phyloP scores from a whole-genome alignment of 1,140 invertebrate genomes.

The Caerostris extrusa region DNA sequence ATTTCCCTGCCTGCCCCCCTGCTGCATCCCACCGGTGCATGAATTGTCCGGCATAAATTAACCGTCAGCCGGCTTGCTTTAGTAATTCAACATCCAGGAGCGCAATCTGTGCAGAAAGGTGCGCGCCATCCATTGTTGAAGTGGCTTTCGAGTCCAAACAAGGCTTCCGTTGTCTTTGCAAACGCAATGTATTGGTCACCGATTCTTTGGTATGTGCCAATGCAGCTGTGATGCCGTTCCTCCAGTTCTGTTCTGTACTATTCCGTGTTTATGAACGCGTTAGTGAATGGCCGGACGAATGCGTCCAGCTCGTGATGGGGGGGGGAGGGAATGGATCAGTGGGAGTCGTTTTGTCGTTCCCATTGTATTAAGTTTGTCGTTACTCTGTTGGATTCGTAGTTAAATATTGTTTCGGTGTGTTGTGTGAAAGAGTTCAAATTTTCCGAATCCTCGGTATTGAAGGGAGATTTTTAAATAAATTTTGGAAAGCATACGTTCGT shows the following conservation, averaged over 20 bases:
- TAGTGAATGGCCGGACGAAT: slow-evolving; percentile 12
- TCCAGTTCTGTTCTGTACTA: neutral
- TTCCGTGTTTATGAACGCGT: slow-evolving; percentile 36
- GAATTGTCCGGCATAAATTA: slow-evolving; percentile 76
- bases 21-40: slow-evolving; percentile 38
- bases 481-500: too few species aligned
- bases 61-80: slow-evolving; percentile 57
- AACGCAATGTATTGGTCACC: slow-evolving; percentile 56
- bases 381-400: neutral
- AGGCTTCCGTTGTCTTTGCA: slow-evolving; percentile 51
- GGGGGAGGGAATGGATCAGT: neutral
- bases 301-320: neutral
- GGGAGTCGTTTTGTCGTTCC: neutral
- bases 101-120: slow-evolving; percentile 37
- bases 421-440: neutral
- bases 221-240: neutral
- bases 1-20: neutral
- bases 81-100: slow-evolving; percentile 47
- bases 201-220: slow-evolving; percentile 56
- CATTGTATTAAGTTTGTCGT: slow-evolving; percentile 21
- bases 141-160: slow-evolving; percentile 44
- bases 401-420: slow-evolving; percentile 9
- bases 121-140: neutral
- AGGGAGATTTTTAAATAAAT: neutral
- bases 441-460: neutral